Evolutionary conservation across 2,113 vertebrate species (phyloP), one percentile per base, ranked within the genome.

Genomic region (Paracanthobrama guichenoti): DNA sequence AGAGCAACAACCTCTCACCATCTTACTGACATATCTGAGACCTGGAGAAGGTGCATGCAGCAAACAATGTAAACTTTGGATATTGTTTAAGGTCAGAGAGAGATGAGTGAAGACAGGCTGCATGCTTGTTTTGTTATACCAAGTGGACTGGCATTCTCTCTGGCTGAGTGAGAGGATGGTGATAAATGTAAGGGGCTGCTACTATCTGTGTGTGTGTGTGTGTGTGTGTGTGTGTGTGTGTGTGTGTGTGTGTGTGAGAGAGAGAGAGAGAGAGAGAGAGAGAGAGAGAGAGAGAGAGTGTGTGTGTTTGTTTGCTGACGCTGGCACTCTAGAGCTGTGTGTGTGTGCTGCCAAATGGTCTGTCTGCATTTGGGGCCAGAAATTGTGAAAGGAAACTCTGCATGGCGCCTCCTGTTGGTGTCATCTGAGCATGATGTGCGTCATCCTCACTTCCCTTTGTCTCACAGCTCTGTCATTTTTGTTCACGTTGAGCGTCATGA

Each of bases 331-430:
- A 66, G 11, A 46, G 24, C 14, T 8, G 24, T 22, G 26, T 4
- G 8, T 79, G 26, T 46, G 18, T 59, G 12, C 57, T 64, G 59
- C 44, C 24, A 67, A 66, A 80, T 46, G 53, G 60, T 67, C 60
- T 66, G 60, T 80, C 42, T 80, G 16, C 60, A 67, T 22, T 79
- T 35, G 48, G 11, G 44, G 44, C n/a, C 78, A 67, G 42, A 48
- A 80, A 79, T 64, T 64, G 57, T 79, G 57, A 79, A 77, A 42
- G 77, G 77, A 79, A 79, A 64, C 57, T 79, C 39, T 62, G 57
- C 77, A 79, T 64, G 77, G 77, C 77, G n/a, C 57, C 39, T 79
- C 39, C 57, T 79, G 57, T 64, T 62, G 57, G 77, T 46, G 57
- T 62, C n/a, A 79, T 44, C 57, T 26, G 57, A 79, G 35, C 35